Evolutionary conservation across 1,140 invertebrate species (phyloP), one percentile per base, ranked within the genome.

Genomic region (Drosophila gunungcola): DNA sequence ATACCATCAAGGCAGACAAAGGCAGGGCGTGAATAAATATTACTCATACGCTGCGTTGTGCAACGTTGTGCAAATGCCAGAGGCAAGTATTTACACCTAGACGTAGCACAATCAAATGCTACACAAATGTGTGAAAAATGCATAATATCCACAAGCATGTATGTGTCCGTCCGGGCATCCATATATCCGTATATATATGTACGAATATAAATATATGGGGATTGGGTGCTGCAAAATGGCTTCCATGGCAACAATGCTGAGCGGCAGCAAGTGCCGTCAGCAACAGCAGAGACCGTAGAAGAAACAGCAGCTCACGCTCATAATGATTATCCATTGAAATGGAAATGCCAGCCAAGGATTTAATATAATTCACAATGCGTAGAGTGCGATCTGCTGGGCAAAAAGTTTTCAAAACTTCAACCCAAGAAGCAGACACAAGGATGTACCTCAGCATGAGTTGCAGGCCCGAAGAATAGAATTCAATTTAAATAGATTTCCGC

Each of bases 291-390:
- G 56, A 41, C 42, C 32, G 12, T 27, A 65, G 45, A 51, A 65
- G 64, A 65, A 68, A 46, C 74, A 68, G 70, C 81, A 85, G 62
- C 67, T 76, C 63, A 61, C 68, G 78, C 80, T 91, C 82, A 90
- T 91, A 90, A 90, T 90, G 86, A 90, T 90, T 90, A 90, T 90
- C 86, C 86, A 90, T 90, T 90, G 88, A 90, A 86, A 90, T 90
- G 86, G 86, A 90, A 90, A 90, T 85, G 73, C 76, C 76, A 77
- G 77, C 73, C 76, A 86, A 76, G 82, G 88, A 91, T 90, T 91
- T 90, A 90, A 90, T 90, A 90, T 88, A 79, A 90, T 83, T 90
- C 73, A 63, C 79, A 77, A 78, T 80, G 67, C 73, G 79, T 84
- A 80, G 80, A 90, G 77, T 60, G 81, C 78, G 63, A 70, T 70